phyloP scores from a whole-genome alignment of 2,888 invertebrate genomes.

The Maniola hyperantus region DNA sequence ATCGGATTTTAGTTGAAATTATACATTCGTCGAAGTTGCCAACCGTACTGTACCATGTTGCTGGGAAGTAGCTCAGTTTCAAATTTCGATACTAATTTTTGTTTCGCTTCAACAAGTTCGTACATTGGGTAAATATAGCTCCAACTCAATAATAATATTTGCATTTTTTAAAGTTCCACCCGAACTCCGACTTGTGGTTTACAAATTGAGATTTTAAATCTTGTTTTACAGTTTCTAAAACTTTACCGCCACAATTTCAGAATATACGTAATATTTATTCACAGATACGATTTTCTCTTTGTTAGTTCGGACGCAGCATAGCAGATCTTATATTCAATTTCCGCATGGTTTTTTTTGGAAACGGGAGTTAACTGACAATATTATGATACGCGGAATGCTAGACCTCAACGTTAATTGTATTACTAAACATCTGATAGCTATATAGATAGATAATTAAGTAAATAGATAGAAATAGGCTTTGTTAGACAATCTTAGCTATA shows the following conservation, averaged over 20 bases:
- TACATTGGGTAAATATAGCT: slow-evolving; percentile 33
- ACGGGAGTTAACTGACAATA: slow-evolving; percentile 76
- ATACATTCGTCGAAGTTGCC: slow-evolving; percentile 68
- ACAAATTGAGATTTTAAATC: slow-evolving; percentile 18
- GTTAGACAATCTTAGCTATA: too few species aligned
- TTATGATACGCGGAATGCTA: background rate
- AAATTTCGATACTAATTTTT: slow-evolving; percentile 44
- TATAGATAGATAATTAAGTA: too few species aligned
- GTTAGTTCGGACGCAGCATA: too few species aligned
- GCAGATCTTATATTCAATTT: slow-evolving; percentile 67
- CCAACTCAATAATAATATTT: slow-evolving; percentile 18
- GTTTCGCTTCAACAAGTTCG: slow-evolving; percentile 42
- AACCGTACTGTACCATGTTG: slow-evolving; percentile 52
- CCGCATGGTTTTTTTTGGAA: slow-evolving; percentile 80
- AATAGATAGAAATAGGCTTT: background rate
- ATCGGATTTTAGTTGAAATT: slow-evolving; percentile 71
- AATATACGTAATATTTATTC: background rate
- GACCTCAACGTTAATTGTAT: slow-evolving; percentile 7
- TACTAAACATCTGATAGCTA: slow-evolving; percentile 7
- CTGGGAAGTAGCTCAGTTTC: slow-evolving; percentile 42
- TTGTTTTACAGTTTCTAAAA: slow-evolving; percentile 9
- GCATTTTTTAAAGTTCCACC: slow-evolving; percentile 16
- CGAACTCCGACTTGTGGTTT: slow-evolving; percentile 17
- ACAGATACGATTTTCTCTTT: background rate
- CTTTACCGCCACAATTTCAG: background rate